These are phyloP conservation scores for Drosophila bifasciata DNA, from an alignment of 1,140 invertebrate genomes.

Conservation along the genomic window DNA sequence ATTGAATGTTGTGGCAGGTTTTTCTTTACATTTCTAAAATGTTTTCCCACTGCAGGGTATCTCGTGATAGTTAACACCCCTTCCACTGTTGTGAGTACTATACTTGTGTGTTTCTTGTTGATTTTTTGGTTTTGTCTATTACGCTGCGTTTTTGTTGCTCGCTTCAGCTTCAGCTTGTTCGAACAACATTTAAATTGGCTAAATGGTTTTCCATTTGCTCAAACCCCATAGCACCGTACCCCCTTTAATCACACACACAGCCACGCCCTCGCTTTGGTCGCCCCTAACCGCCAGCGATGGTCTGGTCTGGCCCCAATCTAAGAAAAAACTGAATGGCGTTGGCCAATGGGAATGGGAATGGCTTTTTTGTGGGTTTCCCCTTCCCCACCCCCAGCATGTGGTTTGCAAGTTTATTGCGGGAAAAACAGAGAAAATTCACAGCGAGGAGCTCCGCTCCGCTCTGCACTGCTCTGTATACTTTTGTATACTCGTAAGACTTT, in stretches of 20 bases:
- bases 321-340: neutral
- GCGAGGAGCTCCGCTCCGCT: too few species aligned
- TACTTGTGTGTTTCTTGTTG: slow-evolving; percentile 45
- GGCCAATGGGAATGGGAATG: neutral
- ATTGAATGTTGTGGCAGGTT: too few species aligned
- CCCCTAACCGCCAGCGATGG: too few species aligned
- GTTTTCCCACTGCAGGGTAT: too few species aligned
- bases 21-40: too few species aligned
- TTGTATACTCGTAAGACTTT: too few species aligned
- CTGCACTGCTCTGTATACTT: too few species aligned
- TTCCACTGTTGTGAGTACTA: too few species aligned
- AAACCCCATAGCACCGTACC: neutral
- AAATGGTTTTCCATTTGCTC: slow-evolving; percentile 63
- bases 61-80: too few species aligned
- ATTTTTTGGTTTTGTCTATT: slow-evolving; percentile 54
- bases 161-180: slow-evolving; percentile 37
- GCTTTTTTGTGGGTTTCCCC: slow-evolving; percentile 1
- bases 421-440: neutral
- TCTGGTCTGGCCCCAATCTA: slow-evolving; percentile 10
- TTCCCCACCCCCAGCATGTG: slow-evolving; percentile 14
- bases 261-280: too few species aligned
- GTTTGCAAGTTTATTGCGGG: slow-evolving; percentile 22
- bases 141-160: slow-evolving; percentile 19
- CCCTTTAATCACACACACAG: neutral
- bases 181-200: slow-evolving; percentile 69